Evolutionary conservation across 2,888 invertebrate genomes (phyloP), one percentile per base, ranked within the genome.

Genomic region (Hydrotaea diabolus): DNA sequence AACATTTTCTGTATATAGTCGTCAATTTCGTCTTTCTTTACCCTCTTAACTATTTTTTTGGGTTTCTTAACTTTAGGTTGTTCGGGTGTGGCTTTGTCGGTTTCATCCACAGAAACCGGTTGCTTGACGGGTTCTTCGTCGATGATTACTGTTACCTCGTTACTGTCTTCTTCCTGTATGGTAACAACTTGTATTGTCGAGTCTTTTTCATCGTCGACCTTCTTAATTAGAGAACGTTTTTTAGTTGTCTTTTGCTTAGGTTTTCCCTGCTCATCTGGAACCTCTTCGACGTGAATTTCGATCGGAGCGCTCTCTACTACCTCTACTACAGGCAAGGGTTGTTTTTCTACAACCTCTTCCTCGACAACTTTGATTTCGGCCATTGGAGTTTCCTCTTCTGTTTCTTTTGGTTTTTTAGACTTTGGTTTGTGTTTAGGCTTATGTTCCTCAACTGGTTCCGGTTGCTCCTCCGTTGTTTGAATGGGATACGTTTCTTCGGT

Each of bases 1-100:
- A 92, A 91, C 0, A 92, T 86, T 62, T 89, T 89, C 71, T 91
- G 90, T 74, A 92, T 91, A 71, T 92, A 92, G 5, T 89, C 92
- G 80, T 92, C 91, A 7, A 92, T 80, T 15, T 92, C 90, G 78
- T 90, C 87, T 64, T 91, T 91, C 19, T 89, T 89, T 57, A 91
- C 87, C 83, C 89, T 92, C 66, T 87, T 87, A 36, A 92, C 84
- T 2, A 87, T 74, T 83, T 86, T 92, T 90, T 86, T 90, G 85
- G 90, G 89, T 87, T 89, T 85, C 89, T 91, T 71, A 39, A 36
- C 13, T 87, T 88, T 55, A 86, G 86, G 72, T 88, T 90, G 57
- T 90, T 92, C 73, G 86, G 89, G 43, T 89, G 89, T 9, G 90
- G 81, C 80, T 26, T 86, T 72, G 43, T 86, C 77, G 3, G 74